Evolutionary conservation across 2,113 vertebrate species (phyloP).

Genomic region (Zosterops lateralis): DNA sequence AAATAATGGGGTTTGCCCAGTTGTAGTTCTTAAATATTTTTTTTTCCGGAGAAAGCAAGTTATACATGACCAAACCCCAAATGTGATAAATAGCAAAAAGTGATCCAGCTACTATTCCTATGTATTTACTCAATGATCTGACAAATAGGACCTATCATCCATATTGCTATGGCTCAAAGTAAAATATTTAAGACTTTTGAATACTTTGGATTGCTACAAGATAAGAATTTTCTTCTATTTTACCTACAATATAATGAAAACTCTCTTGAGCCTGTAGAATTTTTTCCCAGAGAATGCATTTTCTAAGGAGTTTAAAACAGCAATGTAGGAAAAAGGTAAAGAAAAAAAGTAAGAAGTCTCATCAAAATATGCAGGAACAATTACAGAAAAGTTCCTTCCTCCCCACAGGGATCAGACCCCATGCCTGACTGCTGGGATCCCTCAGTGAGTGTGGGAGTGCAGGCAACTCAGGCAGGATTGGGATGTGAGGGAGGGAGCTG

Average conservation of each 20-base stretch:
- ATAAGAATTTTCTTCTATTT: neutral
- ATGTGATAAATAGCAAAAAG: neutral
- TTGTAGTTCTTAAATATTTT: neutral
- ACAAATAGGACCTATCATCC: neutral
- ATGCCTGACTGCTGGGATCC: fast-evolving
- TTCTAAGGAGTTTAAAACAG: neutral
- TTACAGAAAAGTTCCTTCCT: neutral
- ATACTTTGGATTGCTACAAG: neutral
- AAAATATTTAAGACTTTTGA: neutral
- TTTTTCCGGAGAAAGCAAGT: neutral
- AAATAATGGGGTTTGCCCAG: neutral
- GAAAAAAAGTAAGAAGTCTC: neutral
- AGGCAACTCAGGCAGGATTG: fast-evolving
- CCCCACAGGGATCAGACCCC: neutral
- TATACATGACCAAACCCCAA: neutral
- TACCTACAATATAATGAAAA: neutral
- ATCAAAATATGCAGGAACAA: neutral
- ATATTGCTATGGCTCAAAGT: neutral
- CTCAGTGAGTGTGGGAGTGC: fast-evolving
- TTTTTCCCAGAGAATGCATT: neutral
- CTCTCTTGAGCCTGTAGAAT: neutral
- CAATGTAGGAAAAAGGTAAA: neutral
- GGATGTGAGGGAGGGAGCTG: neutral
- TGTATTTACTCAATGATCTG: neutral
- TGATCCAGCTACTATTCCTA: neutral